Evolutionary conservation across 2,888 invertebrate genomes (phyloP).

Genomic region (Drosophila putrida): DNA sequence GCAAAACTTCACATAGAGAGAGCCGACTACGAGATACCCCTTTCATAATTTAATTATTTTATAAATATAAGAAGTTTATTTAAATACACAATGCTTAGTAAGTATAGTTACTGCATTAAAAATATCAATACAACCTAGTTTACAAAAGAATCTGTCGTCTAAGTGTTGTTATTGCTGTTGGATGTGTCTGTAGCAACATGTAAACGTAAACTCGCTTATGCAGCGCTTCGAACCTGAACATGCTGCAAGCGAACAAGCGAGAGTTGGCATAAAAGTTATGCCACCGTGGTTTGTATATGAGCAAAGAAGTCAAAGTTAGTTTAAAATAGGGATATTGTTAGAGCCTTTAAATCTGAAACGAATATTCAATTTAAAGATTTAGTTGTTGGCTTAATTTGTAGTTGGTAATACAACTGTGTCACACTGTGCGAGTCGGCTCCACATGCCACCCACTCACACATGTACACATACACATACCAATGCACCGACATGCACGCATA

Average conservation of each 20-base stretch:
- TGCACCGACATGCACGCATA: conserved; percentile 11
- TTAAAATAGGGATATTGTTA: no score
- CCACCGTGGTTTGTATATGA: neutral
- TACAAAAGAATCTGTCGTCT: neutral
- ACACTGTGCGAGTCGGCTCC: conserved; percentile 39
- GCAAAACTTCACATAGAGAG: conserved; percentile 10
- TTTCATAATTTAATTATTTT: neutral
- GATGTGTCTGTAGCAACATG: conserved; percentile 10
- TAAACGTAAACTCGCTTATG: conserved; percentile 31
- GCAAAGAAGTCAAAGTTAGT: neutral
- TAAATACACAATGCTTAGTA: neutral
- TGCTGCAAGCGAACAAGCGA: conserved; percentile 56
- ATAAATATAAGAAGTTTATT: neutral
- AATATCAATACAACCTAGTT: neutral
- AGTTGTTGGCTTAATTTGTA: no score
- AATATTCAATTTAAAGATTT: no score
- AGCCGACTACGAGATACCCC: conserved; percentile 29
- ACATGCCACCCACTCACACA: conserved; percentile 56
- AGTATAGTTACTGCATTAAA: no score
- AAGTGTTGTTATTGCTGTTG: conserved; percentile 6
- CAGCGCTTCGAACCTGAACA: conserved; percentile 64
- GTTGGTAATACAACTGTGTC: neutral
- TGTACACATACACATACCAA: conserved; percentile 14
- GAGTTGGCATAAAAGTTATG: conserved; percentile 38
- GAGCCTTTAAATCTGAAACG: no score